Evolutionary conservation across 1,140 invertebrate species (phyloP).

Genomic region (Drosophila takahashii): DNA sequence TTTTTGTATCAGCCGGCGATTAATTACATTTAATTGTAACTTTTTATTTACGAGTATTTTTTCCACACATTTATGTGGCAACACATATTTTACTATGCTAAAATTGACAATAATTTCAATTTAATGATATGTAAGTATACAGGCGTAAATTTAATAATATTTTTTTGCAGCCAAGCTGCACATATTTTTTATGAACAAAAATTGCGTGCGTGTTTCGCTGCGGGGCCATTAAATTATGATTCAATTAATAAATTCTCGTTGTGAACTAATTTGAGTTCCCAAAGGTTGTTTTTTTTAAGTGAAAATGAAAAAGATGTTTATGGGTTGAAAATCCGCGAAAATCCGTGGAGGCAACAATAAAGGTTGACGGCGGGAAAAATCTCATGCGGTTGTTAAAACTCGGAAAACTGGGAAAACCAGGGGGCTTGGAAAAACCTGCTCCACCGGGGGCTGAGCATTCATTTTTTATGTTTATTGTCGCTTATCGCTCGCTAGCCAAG

Average conservation of each 20-base stretch:
- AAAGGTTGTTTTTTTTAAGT: conserved; percentile 22
- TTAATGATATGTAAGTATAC: background rate
- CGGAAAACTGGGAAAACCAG: conserved; percentile 24
- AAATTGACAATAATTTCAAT: conserved; percentile 1
- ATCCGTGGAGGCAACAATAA: conserved; percentile 61
- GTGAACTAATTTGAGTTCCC: conserved; percentile 57
- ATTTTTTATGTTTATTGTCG: conserved; percentile 83
- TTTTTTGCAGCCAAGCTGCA: background rate
- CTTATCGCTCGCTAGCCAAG: conserved; percentile 54
- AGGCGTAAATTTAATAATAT: background rate
- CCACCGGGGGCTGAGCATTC: conserved; percentile 50
- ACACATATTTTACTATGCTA: background rate
- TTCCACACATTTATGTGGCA: background rate
- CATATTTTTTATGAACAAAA: conserved; percentile 5
- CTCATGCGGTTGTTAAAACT: conserved; percentile 68
- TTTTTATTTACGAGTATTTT: background rate
- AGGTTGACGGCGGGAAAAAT: conserved; percentile 54
- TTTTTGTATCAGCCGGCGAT: background rate
- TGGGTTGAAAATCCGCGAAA: conserved; percentile 65
- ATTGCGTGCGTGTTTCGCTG: background rate
- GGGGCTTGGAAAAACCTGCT: conserved; percentile 5
- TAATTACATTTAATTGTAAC: background rate
- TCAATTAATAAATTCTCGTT: conserved; percentile 71
- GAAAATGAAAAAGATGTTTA: conserved; percentile 54
- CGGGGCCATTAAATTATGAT: conserved; percentile 56